A percentile compares a stretch with the other conserved stretches of the same genome.
phyloP scores from a whole-genome alignment of 2,113 vertebrate species.

The Promerops cafer region DNA sequence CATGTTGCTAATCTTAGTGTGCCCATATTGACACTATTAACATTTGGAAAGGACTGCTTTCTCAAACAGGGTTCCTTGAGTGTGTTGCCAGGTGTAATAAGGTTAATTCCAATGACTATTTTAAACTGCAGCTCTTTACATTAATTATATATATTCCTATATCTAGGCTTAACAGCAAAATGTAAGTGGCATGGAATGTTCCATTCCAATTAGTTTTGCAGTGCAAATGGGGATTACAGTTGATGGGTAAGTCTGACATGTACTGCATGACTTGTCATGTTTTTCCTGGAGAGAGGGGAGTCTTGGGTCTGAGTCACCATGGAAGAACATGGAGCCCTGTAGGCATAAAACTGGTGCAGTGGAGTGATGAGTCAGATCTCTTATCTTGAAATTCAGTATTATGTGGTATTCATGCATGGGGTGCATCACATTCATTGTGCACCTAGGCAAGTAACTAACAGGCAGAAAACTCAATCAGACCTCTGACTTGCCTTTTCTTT shows the following conservation, averaged over 20 bases:
- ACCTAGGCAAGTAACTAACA: not conserved
- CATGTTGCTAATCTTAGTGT: not conserved
- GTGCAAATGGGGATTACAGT: not conserved
- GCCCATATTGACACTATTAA: not conserved
- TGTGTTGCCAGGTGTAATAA: not conserved
- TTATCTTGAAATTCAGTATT: not conserved
- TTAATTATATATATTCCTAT: not conserved
- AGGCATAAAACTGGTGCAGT: constrained; percentile 19
- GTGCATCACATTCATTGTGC: not conserved
- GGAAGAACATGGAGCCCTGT: constrained; percentile 25
- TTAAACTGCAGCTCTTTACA: not conserved
- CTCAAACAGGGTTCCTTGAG: not conserved
- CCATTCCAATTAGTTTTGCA: constrained; percentile 28
- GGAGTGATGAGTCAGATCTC: constrained; percentile 48
- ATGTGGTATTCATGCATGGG: not conserved
- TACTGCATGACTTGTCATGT: constrained; percentile 42
- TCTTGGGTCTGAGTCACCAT: constrained; percentile 47
- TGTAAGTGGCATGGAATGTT: not conserved
- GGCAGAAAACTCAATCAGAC: not conserved
- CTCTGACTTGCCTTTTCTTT: not conserved
- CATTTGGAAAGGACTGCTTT: not conserved
- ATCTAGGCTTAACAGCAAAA: not conserved
- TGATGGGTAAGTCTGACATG: constrained; percentile 23
- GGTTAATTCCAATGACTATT: not conserved
- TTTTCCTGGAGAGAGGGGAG: constrained; percentile 44